phyloP scores from a whole-genome alignment of 2,797 vertebrate genomes.

The Malacoraja senta region DNA sequence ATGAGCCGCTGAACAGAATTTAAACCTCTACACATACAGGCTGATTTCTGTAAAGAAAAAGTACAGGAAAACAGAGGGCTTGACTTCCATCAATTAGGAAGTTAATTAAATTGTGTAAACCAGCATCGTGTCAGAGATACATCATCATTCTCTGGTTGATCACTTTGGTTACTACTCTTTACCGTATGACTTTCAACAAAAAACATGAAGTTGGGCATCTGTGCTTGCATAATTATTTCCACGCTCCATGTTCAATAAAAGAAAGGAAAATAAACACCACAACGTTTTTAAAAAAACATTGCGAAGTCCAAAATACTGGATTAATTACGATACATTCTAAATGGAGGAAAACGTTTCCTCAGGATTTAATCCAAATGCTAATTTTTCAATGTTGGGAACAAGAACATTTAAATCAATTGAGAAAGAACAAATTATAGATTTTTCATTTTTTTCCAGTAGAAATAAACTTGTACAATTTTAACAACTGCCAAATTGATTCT shows the following conservation, averaged over 20 bases:
- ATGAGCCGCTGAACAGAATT: neutral
- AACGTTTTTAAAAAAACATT: conserved; percentile 36
- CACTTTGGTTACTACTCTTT: rapidly evolving
- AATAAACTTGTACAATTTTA: conserved; percentile 43
- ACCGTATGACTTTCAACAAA: neutral
- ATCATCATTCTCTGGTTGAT: neutral
- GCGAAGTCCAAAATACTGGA: conserved; percentile 21
- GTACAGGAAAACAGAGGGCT: neutral
- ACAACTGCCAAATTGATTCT: conserved; percentile 33
- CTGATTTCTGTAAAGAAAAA: neutral
- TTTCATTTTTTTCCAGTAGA: conserved; percentile 40
- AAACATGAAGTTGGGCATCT: neutral
- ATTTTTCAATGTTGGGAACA: neutral
- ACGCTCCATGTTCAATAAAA: neutral
- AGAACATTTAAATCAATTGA: conserved; percentile 7
- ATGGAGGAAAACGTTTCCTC: conserved; percentile 24
- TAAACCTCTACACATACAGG: neutral
- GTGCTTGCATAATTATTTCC: neutral
- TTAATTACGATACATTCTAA: conserved; percentile 39
- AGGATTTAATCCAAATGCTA: conserved; percentile 26
- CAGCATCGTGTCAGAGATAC: neutral
- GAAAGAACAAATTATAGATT: conserved; percentile 40
- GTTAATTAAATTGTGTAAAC: conserved; percentile 13
- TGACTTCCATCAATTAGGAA: neutral
- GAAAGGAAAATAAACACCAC: conserved; percentile 44